Evolutionary conservation across 2,888 invertebrate genomes (phyloP), one percentile per base, ranked within the genome.

Genomic region (Sphaeridia pumilis): DNA sequence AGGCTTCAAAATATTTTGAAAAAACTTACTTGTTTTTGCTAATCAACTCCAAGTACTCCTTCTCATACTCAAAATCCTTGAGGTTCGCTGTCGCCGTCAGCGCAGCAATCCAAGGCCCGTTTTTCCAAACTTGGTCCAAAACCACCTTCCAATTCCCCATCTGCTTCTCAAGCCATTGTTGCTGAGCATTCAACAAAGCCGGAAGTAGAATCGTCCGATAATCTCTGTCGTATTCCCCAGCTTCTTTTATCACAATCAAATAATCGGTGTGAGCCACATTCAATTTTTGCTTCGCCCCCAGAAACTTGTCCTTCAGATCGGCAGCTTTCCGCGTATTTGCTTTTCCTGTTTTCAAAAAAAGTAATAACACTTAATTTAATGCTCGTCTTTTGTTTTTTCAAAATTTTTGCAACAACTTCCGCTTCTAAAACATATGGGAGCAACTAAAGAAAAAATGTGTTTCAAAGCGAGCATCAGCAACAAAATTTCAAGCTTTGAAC

Each of bases 191-290:
- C 58, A 92, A 75, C 47, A 93, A 75, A 27, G 85, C 84, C 0
- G 94, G 94, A 53, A 94, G 74, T 34, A 92, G 79, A 25, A 85
- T 84, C 1, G 83, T 84, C 63, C 88, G 76, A 67, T 89, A 80
- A 68, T 89, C 87, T 59, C 84, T 79, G 73, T 94, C 92, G 67
- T 89, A 89, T 70, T 89, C 87, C 21, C 82, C 81, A n/a, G 90
- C 92, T 70, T 92, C 92, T 24, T 84, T 83, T 65, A 94, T 74
- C 43, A 90, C 77, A 55, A 94, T 72, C 48, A 94, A 88, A 69
- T 94, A 94, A 70, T 94, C 92, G 70, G 94, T 94, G 73, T 95
- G 94, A 0, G 88, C 84, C 56, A 87, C 76, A 72, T 95, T 93
- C 49, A 94, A 75, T 68, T 89, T 83, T 58, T 87, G 78, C 69